phyloP scores from a whole-genome alignment of 92 coral and sea anemone genomes.

The Isaurus tuberculatus region DNA sequence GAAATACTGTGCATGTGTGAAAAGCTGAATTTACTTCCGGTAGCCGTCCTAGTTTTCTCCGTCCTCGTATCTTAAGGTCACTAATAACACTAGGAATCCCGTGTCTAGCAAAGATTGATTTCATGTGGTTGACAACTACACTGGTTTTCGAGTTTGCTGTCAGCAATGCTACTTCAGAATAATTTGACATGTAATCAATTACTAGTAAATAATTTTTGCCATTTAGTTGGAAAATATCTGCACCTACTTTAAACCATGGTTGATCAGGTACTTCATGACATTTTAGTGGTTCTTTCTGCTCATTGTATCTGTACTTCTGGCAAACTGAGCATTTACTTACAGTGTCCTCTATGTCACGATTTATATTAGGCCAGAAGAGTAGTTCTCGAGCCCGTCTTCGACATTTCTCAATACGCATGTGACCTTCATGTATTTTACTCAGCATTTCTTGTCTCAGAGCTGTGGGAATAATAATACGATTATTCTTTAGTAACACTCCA shows the following conservation, averaged over 20 bases:
- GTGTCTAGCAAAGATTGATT: constrained; percentile 15
- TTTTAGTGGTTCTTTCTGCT: constrained; percentile 10
- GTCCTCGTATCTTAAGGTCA: constrained; percentile 18
- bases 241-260: constrained; percentile 9
- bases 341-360: not conserved
- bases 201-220: not conserved
- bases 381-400: not conserved
- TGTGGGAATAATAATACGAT: not conserved
- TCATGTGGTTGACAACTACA: not conserved
- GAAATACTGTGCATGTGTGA: not conserved
- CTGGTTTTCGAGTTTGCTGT: not conserved
- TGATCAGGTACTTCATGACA: not conserved
- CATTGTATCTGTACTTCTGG: not conserved
- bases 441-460: not conserved
- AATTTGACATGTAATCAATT: constrained; percentile 6
- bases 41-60: not conserved
- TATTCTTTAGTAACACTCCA: not conserved
- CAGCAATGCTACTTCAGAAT: constrained; percentile 1
- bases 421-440: not conserved
- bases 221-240: not conserved
- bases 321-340: not conserved
- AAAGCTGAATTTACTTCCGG: constrained; percentile 7
- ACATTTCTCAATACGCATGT: not conserved
- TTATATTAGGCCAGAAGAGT: not conserved
- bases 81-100: not conserved